phyloP scores from a whole-genome alignment of 2,113 vertebrate genomes.

The Pterocles burchelli region DNA sequence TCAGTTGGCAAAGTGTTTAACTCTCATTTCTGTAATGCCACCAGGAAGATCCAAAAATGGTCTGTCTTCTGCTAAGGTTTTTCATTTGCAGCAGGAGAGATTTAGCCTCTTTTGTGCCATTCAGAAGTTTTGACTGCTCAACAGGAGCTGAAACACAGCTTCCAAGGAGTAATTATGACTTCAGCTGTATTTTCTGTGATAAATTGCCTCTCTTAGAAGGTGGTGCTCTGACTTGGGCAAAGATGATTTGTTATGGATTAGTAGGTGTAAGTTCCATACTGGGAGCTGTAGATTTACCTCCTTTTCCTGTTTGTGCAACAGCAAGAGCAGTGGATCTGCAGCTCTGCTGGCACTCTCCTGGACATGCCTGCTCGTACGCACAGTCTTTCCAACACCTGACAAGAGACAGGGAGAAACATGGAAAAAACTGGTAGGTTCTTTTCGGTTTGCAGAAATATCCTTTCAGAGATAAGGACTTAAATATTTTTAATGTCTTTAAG shows the following conservation, averaged over 20 bases:
- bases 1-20: background rate
- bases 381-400: constrained; percentile 82
- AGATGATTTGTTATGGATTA: background rate
- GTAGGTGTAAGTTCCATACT: no score
- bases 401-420: constrained; percentile 88
- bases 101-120: background rate
- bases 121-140: background rate
- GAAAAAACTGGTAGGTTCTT: constrained; percentile 90
- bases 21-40: background rate
- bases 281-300: background rate
- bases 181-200: background rate
- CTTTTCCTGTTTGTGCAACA: constrained; percentile 49
- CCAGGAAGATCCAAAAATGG: background rate
- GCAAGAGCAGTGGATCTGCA: constrained; percentile 91
- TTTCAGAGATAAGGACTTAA: background rate
- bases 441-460: background rate
- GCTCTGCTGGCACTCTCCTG: constrained; percentile 90
- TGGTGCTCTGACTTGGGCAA: background rate
- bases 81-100: background rate
- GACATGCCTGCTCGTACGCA: constrained; percentile 88
- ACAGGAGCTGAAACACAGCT: background rate
- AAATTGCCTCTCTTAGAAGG: background rate
- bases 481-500: background rate
- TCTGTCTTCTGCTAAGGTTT: background rate
- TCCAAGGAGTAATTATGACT: background rate